phyloP scores from a whole-genome alignment of 1,140 invertebrate species.

The Penaeus japonicus region DNA sequence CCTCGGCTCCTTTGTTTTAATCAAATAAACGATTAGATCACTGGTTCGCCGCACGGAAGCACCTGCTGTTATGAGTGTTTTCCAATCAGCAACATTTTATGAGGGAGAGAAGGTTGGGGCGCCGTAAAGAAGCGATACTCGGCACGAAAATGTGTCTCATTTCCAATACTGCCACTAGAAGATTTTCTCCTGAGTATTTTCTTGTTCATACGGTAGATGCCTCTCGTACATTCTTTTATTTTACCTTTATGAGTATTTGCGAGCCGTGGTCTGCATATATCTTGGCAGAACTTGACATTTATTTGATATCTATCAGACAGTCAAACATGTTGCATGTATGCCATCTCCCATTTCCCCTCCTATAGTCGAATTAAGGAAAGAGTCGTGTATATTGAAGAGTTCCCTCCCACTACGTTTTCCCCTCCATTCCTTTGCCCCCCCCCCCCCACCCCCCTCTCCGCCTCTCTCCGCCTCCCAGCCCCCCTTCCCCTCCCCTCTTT shows the following conservation, averaged over 20 bases:
- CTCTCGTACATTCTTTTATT: no score
- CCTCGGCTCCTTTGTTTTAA: conserved; percentile 49
- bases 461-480: neutral
- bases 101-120: neutral
- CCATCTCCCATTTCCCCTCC: no score
- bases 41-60: conserved; percentile 16
- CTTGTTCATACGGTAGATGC: neutral
- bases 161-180: conserved; percentile 32
- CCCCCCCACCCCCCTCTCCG: neutral
- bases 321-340: no score
- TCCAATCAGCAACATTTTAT: conserved; percentile 35
- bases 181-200: conserved; percentile 34
- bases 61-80: conserved; percentile 6
- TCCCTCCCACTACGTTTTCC: neutral
- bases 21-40: conserved; percentile 49
- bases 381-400: neutral
- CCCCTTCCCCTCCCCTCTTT: neutral
- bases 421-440: neutral
- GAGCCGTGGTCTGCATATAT: no score
- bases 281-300: no score
- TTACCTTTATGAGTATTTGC: no score
- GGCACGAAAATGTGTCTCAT: conserved; percentile 28
- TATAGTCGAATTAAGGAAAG: neutral
- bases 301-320: no score
- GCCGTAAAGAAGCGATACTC: conserved; percentile 24